Evolutionary conservation across 2,797 vertebrate genomes (phyloP), one percentile per base, ranked within the genome.

Genomic region (Platyrinchus mystaceus): DNA sequence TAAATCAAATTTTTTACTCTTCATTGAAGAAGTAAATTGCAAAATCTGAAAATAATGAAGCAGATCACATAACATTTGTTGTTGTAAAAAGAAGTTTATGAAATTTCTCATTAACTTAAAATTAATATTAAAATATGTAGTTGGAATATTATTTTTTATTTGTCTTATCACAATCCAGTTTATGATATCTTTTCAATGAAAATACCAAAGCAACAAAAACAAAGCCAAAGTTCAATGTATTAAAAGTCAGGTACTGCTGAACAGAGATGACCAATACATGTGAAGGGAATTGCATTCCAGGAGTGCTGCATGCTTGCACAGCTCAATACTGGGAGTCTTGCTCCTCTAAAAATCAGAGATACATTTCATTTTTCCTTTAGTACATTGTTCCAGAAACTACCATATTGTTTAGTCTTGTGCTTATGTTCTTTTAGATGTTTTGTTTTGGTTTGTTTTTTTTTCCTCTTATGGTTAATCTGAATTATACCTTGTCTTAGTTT

Each of bases 1-100:
- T 90, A 88, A 97, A 95, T 96, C 76, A 90, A 55, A 93, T n/a
- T 93, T 88, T 94, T 94, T 96, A 69, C 44, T 96, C 67, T 94
- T 95, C 90, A 76, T 64, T 94, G 87, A 92, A 94, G 62, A 96
- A 89, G 56, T 62, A 89, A 92, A 96, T 91, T 89, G 52, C 80
- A 89, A 92, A 94, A 90, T 86, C 41, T 79, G 56, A 84, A 93
- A 86, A 68, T 84, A 58, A 63, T 55, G 73, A 71, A 62, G 55
- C 63, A 90, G 67, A 81, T 91, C 20, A 47, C 56, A 71, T 60
- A 93, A 63, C 17, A 16, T 94, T 78, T 90, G 43, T 76, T 78
- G 21, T 46, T 93, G 43, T 79, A 74, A 79, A 87, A 95, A 81
- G 9, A 39, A 66, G 23, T 83, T 66, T 56, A 78, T 82, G 12